Conservation (phyloP, 2,888 invertebrate species). For the Lasioglossum calceatum region DNA sequence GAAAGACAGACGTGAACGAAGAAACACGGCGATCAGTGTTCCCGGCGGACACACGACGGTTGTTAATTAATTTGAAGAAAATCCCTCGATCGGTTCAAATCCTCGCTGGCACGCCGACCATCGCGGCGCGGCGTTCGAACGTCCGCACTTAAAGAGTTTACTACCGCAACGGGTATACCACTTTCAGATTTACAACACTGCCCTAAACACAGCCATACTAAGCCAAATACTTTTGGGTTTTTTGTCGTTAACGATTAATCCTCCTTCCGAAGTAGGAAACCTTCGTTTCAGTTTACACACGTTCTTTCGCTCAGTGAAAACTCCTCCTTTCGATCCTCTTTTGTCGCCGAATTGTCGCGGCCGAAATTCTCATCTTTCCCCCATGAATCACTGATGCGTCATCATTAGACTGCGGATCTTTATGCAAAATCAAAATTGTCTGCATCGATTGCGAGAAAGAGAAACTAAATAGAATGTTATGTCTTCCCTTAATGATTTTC, state of each 20-base stretch:
- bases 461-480: too few species aligned
- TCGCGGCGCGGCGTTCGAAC: constrained; percentile 67
- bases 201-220: constrained; percentile 87
- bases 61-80: constrained; percentile 14
- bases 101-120: constrained; percentile 67
- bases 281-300: constrained; percentile 2
- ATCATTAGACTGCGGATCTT: too few species aligned
- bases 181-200: constrained; percentile 81
- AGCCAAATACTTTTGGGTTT: constrained; percentile 87
- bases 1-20: not conserved
- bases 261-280: constrained; percentile 62
- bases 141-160: constrained; percentile 70
- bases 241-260: constrained; percentile 74
- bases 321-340: constrained; percentile 3
- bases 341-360: not conserved
- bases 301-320: not conserved
- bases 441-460: too few species aligned
- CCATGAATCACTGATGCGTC: not conserved
- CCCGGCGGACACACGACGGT: not conserved
- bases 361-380: not conserved
- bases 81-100: constrained; percentile 9
- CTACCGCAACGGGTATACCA: constrained; percentile 74
- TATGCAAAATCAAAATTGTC: too few species aligned
- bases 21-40: not conserved
- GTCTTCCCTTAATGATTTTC: too few species aligned